Evolutionary conservation across 2,113 vertebrate species (phyloP).

Genomic region (Epinephelus lanceolatus): DNA sequence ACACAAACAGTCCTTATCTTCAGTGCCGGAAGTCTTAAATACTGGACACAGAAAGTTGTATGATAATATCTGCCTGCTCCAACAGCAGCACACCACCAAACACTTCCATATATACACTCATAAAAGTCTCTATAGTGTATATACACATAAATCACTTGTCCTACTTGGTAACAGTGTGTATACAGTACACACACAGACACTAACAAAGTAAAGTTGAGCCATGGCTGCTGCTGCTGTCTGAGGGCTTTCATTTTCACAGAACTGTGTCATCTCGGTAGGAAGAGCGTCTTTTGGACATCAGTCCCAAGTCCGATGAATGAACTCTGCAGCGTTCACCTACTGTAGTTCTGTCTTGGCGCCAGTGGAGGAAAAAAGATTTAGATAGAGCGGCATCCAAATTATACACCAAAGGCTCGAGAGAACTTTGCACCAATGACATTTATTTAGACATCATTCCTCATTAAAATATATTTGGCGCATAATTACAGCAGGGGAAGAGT

Average conservation of each 20-base stretch:
- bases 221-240: slow-evolving; percentile 43
- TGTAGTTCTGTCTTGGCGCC: slow-evolving; percentile 16
- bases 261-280: slow-evolving; percentile 61
- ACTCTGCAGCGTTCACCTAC: slow-evolving; percentile 26
- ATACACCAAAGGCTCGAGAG: slow-evolving; percentile 23
- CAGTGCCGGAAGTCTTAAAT: slow-evolving; percentile 48
- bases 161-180: slow-evolving; percentile 52
- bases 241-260: slow-evolving; percentile 68
- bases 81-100: slow-evolving; percentile 18
- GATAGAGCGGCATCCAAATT: slow-evolving; percentile 36
- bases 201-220: slow-evolving; percentile 65
- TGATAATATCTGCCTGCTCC: slow-evolving; percentile 38
- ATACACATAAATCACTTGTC: slow-evolving; percentile 60
- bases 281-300: slow-evolving; percentile 52
- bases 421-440: slow-evolving; percentile 67
- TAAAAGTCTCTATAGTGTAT: slow-evolving; percentile 51
- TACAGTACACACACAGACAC: slow-evolving; percentile 59
- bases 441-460: slow-evolving; percentile 80
- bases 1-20: slow-evolving; percentile 54
- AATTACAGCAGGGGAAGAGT: slow-evolving; percentile 82
- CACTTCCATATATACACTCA: slow-evolving; percentile 48
- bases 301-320: slow-evolving; percentile 26
- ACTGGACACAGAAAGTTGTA: slow-evolving; percentile 5
- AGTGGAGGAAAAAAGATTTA: not conserved
- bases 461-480: slow-evolving; percentile 83